Evolutionary conservation across 2,888 invertebrate species (phyloP).

Genomic region (Tolmerus cingulatus): DNA sequence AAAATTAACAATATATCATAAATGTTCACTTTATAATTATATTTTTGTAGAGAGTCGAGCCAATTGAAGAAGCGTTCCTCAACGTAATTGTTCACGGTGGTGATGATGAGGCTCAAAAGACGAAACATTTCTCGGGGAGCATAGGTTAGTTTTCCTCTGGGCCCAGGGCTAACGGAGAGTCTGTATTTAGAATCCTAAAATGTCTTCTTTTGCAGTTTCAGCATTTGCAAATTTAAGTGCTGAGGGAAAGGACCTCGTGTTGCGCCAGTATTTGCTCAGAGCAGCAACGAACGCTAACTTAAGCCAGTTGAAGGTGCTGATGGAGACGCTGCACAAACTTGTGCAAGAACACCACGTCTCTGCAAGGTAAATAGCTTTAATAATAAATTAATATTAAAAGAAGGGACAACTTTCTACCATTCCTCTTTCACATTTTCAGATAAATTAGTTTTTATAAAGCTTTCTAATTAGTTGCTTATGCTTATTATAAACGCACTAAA

Average conservation of each 20-base stretch:
- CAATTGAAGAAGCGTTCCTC: conserved; percentile 89
- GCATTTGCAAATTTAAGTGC: conserved; percentile 72
- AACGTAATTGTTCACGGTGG: conserved; percentile 83
- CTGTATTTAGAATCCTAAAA: not conserved
- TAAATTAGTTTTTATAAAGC: too few relatives aligned
- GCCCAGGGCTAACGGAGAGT: not conserved
- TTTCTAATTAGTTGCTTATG: too few relatives aligned
- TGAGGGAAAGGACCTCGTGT: conserved; percentile 78
- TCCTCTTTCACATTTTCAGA: too few relatives aligned
- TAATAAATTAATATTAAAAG: not conserved
- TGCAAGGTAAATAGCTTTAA: conserved; percentile 70
- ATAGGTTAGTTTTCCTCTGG: conserved; percentile 60
- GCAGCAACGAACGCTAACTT: conserved; percentile 79
- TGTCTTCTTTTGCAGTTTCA: conserved; percentile 59
- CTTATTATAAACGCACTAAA: too few relatives aligned
- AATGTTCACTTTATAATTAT: not conserved
- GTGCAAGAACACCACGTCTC: conserved; percentile 77
- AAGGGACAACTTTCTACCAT: too few relatives aligned
- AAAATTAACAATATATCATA: not conserved
- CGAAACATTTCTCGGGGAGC: conserved; percentile 73
- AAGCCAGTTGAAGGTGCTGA: conserved; percentile 77
- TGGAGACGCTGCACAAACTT: conserved; percentile 77
- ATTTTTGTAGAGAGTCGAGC: conserved; percentile 74
- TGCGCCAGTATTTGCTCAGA: conserved; percentile 77
- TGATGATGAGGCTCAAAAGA: conserved; percentile 74